Conservation (phyloP, 2,113 vertebrate species). For the Ondatra zibethicus region DNA sequence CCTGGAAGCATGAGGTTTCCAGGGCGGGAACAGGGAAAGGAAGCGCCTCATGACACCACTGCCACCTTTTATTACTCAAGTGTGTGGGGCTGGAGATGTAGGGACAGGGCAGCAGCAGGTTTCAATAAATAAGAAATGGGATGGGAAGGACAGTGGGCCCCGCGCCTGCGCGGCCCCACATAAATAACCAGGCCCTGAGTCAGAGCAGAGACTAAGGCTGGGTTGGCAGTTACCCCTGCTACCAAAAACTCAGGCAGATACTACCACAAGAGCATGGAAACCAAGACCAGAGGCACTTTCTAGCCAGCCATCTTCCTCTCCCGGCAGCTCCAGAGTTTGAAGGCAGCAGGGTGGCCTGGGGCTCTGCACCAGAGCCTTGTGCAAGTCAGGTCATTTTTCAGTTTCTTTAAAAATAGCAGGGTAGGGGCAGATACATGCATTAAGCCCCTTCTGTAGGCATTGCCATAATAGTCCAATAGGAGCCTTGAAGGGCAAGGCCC, state of each 20-base stretch:
- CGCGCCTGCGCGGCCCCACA: conserved; percentile 71
- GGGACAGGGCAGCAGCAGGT: conserved; percentile 30
- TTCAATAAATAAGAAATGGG: conserved; percentile 78
- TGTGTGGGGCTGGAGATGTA: conserved; percentile 4
- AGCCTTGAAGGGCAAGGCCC: conserved; percentile 10
- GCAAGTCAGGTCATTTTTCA: not conserved
- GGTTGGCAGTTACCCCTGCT: conserved; percentile 30
- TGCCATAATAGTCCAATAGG: not conserved
- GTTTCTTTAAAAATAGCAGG: conserved; percentile 35
- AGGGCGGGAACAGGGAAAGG: conserved; percentile 19
- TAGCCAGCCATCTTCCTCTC: not conserved
- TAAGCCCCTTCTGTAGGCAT: conserved; percentile 33
- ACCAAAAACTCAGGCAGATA: not conserved
- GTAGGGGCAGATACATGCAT: conserved; percentile 69
- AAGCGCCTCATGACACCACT: not conserved
- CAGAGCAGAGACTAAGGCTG: not conserved
- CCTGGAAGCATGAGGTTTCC: not conserved
- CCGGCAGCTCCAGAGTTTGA: not conserved
- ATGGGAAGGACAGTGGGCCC: not conserved
- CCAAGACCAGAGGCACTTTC: not conserved
- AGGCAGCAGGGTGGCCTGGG: not conserved
- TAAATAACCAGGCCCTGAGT: conserved; percentile 73
- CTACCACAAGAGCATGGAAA: conserved; percentile 18
- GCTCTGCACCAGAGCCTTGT: not conserved
- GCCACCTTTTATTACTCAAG: conserved; percentile 75